Base-by-base conservation (phyloP, 2,797 vertebrate genomes). In the Pelodytes ibericus region DNA sequence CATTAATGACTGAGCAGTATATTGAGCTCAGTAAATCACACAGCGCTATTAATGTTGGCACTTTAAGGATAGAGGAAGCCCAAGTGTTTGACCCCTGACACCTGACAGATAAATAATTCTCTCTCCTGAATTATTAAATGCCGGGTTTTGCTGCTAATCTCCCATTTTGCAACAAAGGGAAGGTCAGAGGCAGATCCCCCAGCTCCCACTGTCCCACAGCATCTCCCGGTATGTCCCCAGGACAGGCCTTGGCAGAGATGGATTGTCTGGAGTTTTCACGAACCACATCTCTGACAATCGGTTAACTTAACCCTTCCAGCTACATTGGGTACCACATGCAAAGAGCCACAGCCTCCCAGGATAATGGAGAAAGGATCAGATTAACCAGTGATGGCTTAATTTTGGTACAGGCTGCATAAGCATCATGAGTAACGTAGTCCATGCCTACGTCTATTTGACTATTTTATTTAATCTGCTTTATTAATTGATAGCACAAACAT, bases 91-190 rank as follows among this genome's bases (percentile, higher is more conserved):
- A 79, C 76, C 76, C 26, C 31, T 36, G 41, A 68, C 56, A 61
- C 76, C 71, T 62, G 63, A n/a, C 25, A 73, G 57, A 79, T 79
- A 79, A 79, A 79, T 73, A 73, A 79, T 79, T 79, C 71, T 39
- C 71, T 79, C 76, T 73, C 70, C 64, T 79, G 63, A 79, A 79
- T 79, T 79, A 79, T 79, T 79, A 79, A 79, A 68, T 79, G 76
- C 13, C 58, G 76, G 73, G 62, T 73, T 79, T 62, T 68, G 44
- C 44, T 5, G 64, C 76, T 79, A 79, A 79, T 79, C 75, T 78
- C 71, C 71, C 76, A 79, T 56, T 73, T 36, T 68, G 70, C 62
- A 72, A 79, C 76, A 79, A 79, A 73, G 49, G 24, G 41, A 67
- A 79, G 70, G 76, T 79, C 76, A 79, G 25, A 62, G 62, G 62